Evolutionary conservation across 2,113 vertebrate genomes (phyloP).

Genomic region (Nannobrachium achirus): DNA sequence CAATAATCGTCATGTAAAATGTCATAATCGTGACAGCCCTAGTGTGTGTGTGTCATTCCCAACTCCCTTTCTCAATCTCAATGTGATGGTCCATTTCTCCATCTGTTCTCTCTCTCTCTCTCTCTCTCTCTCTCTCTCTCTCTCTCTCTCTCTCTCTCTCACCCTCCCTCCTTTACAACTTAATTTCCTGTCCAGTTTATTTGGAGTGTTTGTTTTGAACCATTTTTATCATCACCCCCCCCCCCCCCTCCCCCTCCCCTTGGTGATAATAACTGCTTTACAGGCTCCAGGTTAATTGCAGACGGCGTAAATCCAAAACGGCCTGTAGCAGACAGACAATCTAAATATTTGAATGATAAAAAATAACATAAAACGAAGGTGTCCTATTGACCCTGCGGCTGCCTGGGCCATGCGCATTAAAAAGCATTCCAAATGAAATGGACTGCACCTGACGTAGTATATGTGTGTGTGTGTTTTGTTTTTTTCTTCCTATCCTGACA

Average conservation of each 20-base stretch:
- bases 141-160: background rate
- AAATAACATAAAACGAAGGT: constrained; percentile 71
- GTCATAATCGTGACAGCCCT: too few relatives aligned
- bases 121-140: background rate
- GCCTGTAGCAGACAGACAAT: constrained; percentile 67
- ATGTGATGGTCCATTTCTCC: background rate
- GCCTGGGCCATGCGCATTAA: constrained; percentile 29
- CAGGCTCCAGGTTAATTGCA: constrained; percentile 74
- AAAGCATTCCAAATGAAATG: constrained; percentile 81
- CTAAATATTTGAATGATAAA: constrained; percentile 86
- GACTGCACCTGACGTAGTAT: constrained; percentile 63
- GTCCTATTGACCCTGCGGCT: constrained; percentile 59
- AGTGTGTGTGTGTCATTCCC: background rate
- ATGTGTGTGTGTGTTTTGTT: constrained; percentile 79
- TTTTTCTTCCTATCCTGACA: constrained; percentile 59
- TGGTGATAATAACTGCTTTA: constrained; percentile 83
- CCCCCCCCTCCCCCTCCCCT: constrained; percentile 25
- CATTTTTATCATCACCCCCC: constrained; percentile 74
- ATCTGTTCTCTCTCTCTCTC: constrained; percentile 2
- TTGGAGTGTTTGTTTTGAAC: constrained; percentile 82
- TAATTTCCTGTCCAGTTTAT: constrained; percentile 84
- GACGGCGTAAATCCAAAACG: constrained; percentile 63
- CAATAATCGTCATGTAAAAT: too few relatives aligned
- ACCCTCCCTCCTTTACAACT: constrained; percentile 69
- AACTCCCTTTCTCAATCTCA: background rate